These are phyloP conservation scores for Oreamnos americanus DNA, from an alignment of 2,113 vertebrate genomes.

Conservation along the genomic window DNA sequence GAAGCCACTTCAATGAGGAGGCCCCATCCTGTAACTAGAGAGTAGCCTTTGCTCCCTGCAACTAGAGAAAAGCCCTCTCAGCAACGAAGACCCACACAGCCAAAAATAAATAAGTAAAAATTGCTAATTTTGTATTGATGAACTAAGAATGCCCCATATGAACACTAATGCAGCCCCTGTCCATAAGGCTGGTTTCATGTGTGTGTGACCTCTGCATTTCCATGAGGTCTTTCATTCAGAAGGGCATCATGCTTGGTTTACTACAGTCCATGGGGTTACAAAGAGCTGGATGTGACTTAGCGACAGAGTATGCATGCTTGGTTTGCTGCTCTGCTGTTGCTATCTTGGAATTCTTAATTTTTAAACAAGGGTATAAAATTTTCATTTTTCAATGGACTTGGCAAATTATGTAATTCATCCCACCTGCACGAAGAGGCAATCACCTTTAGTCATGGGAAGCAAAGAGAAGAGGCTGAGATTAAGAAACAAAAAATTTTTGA, in stretches of 20 bases:
- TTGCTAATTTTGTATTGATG: neutral
- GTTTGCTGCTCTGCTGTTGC: neutral
- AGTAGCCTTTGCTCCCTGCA: rapidly evolving
- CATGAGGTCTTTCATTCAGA: neutral
- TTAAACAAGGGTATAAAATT: neutral
- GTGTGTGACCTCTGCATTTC: neutral
- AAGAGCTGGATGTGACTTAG: neutral
- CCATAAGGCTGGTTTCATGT: neutral
- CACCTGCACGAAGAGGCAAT: neutral
- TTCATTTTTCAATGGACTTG: neutral
- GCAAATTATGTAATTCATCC: neutral
- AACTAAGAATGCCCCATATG: neutral
- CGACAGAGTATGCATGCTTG: neutral
- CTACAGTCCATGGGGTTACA: neutral
- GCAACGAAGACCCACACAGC: neutral
- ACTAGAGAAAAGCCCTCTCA: neutral
- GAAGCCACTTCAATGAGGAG: neutral
- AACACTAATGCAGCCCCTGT: neutral
- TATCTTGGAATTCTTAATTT: neutral
- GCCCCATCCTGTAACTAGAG: rapidly evolving
- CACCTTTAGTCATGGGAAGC: neutral
- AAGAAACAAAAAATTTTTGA: neutral
- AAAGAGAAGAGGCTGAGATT: neutral
- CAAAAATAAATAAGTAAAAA: neutral
- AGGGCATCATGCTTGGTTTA: neutral